phyloP scores from a whole-genome alignment of 2,888 invertebrate genomes.

The Sylvicola cinctus region DNA sequence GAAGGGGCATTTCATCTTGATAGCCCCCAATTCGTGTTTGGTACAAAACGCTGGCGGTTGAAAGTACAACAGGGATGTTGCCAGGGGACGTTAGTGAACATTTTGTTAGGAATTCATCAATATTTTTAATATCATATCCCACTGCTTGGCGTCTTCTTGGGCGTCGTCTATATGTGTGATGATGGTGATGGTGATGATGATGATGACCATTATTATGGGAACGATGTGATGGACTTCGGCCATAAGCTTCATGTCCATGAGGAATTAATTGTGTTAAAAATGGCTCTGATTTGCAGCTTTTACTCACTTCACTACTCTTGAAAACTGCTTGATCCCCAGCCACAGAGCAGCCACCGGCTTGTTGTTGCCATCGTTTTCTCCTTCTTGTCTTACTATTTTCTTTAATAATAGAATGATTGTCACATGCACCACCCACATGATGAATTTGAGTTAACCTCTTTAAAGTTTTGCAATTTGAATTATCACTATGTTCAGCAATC shows the following conservation, averaged over 20 bases:
- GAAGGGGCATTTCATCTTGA: slow-evolving; percentile 44
- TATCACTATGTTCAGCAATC: no score
- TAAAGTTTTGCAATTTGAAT: no score
- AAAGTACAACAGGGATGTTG: slow-evolving; percentile 66
- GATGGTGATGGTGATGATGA: no score
- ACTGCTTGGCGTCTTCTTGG: slow-evolving; percentile 28
- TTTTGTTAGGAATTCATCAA: slow-evolving; percentile 59
- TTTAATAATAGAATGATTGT: slow-evolving; percentile 24
- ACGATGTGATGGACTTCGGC: slow-evolving; percentile 1
- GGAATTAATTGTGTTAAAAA: slow-evolving; percentile 2
- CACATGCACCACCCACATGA: slow-evolving; percentile 11
- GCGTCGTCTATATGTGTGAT: slow-evolving; percentile 17
- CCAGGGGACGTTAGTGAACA: slow-evolving; percentile 63
- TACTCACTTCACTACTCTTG: not conserved
- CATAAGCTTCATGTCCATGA: not conserved
- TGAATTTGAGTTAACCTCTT: slow-evolving; percentile 15
- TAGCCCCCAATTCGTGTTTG: slow-evolving; percentile 50
- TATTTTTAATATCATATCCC: slow-evolving; percentile 61
- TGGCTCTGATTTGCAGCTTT: slow-evolving; percentile 5
- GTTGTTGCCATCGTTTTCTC: slow-evolving; percentile 2
- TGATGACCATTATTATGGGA: not conserved
- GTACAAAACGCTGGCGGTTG: slow-evolving; percentile 50
- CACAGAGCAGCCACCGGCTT: slow-evolving; percentile 3
- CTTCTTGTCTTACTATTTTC: slow-evolving; percentile 14
- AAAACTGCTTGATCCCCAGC: slow-evolving; percentile 1